Percentiles rank a stretch among this genome's conserved stretches.
Evolutionary conservation across 1,140 invertebrate genomes (phyloP).

Genomic region (Lordiphosa mommai): DNA sequence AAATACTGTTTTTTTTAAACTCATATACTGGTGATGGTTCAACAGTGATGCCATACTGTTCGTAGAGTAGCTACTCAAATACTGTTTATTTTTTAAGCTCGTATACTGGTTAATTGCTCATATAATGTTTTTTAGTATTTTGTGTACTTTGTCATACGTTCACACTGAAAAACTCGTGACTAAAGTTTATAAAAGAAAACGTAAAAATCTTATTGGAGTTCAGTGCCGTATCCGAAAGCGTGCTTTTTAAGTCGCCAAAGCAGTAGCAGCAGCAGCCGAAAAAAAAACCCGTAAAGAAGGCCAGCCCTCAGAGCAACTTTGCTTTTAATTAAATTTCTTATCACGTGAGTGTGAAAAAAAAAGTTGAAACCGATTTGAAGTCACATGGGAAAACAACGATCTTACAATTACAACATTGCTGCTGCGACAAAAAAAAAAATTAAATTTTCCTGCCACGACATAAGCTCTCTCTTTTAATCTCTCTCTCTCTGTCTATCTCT

Average conservation of each 20-base stretch:
- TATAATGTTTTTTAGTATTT: too few species aligned
- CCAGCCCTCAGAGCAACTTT: conserved; percentile 64
- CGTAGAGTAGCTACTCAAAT: too few species aligned
- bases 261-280: conserved; percentile 58
- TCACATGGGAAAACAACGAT: conserved; percentile 50
- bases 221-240: conserved; percentile 60
- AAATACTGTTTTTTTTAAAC: too few species aligned
- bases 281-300: conserved; percentile 60
- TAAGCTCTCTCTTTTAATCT: conserved; percentile 15
- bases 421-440: conserved; percentile 35
- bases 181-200: conserved; percentile 73
- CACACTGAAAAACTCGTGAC: conserved; percentile 44
- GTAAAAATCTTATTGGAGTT: conserved; percentile 40
- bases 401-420: conserved; percentile 30
- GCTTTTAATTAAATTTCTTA: conserved; percentile 75
- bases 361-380: conserved; percentile 18
- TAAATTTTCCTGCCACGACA: conserved; percentile 67
- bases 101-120: too few species aligned
- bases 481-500: conserved; percentile 1
- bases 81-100: too few species aligned
- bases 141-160: too few species aligned
- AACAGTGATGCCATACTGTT: too few species aligned
- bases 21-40: too few species aligned
- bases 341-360: conserved; percentile 68
- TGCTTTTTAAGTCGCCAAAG: conserved; percentile 39